Percentiles rank a stretch among this genome's conserved stretches.
phyloP scores from a whole-genome alignment of 2,797 vertebrate species.

The Chloroceryle amazona region DNA sequence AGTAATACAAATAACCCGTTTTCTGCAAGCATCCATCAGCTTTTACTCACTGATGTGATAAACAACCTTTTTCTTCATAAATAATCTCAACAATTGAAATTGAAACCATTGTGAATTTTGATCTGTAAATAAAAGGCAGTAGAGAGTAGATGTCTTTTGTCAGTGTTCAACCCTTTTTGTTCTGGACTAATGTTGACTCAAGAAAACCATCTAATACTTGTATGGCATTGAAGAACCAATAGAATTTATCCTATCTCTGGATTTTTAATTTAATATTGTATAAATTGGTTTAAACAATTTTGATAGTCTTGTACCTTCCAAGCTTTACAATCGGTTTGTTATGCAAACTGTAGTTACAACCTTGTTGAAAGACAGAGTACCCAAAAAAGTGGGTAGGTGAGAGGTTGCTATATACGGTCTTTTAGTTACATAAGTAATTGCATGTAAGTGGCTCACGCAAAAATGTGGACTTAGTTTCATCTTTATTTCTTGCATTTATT shows the following conservation, averaged over 20 bases:
- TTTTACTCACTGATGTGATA: neutral
- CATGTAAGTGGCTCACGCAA: neutral
- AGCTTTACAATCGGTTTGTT: constrained; percentile 8
- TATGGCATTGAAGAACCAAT: constrained; percentile 58
- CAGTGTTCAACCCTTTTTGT: neutral
- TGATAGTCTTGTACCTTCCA: constrained; percentile 20
- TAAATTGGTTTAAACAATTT: constrained; percentile 55
- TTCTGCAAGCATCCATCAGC: neutral
- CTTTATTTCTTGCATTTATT: neutral
- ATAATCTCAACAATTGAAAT: neutral
- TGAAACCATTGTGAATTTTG: constrained; percentile 3
- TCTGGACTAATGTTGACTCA: neutral
- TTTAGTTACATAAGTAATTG: neutral
- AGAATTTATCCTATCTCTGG: constrained; percentile 59
- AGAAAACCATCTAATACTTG: constrained; percentile 59
- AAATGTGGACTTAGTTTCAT: neutral
- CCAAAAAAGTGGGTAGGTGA: neutral
- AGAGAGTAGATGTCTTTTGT: neutral
- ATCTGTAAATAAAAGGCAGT: constrained; percentile 48
- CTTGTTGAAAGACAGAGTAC: neutral
- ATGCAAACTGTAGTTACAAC: neutral
- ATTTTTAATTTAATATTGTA: constrained; percentile 65
- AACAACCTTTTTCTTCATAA: neutral
- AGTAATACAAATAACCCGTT: neutral
- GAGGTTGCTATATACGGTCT: neutral